phyloP scores from a whole-genome alignment of 2,113 vertebrate species.

The Copsychus sechellarum region DNA sequence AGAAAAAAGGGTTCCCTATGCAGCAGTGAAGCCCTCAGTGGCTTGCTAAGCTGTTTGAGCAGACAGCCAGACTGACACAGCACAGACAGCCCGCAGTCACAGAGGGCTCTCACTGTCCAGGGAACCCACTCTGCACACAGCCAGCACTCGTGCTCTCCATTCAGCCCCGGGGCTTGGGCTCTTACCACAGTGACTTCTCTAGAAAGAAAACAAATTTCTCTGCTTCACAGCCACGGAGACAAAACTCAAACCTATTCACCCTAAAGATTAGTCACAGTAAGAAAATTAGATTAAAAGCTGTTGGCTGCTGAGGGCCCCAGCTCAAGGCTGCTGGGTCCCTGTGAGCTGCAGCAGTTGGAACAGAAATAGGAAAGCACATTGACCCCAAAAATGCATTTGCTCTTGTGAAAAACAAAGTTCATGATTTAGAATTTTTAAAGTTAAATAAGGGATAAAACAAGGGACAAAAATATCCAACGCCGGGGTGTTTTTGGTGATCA shows the following conservation, averaged over 20 bases:
- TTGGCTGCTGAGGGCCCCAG: neutral
- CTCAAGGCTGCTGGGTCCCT: neutral
- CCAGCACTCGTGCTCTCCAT: neutral
- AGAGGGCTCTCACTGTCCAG: neutral
- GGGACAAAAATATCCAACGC: too few species aligned
- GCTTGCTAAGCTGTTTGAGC: neutral
- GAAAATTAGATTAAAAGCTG: slow-evolving; percentile 18
- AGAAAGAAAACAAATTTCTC: neutral
- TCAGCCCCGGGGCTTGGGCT: neutral
- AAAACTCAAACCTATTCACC: neutral
- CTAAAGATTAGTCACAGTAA: neutral
- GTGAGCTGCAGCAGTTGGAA: neutral
- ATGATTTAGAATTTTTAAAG: too few species aligned
- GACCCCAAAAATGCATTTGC: neutral
- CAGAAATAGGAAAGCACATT: neutral
- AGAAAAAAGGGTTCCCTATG: accelerated
- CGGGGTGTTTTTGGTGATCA: too few species aligned
- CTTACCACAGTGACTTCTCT: neutral
- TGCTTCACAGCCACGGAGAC: neutral
- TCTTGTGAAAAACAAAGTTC: neutral
- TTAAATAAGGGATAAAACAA: too few species aligned
- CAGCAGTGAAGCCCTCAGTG: neutral
- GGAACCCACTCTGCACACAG: neutral
- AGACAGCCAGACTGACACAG: neutral
- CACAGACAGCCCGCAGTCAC: neutral